Evolutionary conservation across 2,113 vertebrate genomes (phyloP).

Genomic region (Oreochromis aureus): DNA sequence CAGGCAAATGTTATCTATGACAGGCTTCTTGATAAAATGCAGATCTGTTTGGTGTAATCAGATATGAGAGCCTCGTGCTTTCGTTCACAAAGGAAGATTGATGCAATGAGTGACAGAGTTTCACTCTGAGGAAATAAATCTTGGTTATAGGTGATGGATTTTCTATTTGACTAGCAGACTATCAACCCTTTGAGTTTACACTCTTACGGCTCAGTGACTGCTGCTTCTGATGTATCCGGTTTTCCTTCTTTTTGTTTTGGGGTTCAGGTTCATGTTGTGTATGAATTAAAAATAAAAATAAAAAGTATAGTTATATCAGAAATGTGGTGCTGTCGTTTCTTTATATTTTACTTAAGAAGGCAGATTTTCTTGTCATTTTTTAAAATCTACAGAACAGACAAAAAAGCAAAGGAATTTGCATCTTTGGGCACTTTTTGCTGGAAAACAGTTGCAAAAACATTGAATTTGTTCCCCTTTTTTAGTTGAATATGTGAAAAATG

Average conservation of each 20-base stretch:
- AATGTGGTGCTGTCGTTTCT: neutral
- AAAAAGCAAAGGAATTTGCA: neutral
- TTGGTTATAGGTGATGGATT: neutral
- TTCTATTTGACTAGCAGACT: neutral
- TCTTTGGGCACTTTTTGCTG: neutral
- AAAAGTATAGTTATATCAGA: neutral
- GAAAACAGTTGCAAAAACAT: neutral
- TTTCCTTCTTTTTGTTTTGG: neutral
- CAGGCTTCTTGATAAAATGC: slow-evolving; percentile 18
- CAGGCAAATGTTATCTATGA: neutral
- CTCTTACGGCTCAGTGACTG: neutral
- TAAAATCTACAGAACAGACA: neutral
- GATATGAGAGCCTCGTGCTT: neutral
- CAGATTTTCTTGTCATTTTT: neutral
- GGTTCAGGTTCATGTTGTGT: neutral
- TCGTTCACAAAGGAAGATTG: slow-evolving; percentile 4
- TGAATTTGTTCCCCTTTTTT: neutral
- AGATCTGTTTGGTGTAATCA: slow-evolving; percentile 30
- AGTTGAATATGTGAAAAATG: neutral
- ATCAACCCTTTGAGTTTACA: neutral
- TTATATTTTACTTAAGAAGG: neutral
- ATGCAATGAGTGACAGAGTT: slow-evolving; percentile 17
- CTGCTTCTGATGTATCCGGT: neutral
- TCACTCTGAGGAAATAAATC: slow-evolving; percentile 24
- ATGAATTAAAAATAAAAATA: neutral